Base-by-base conservation (phyloP, 2,888 invertebrate genomes). In the Hemicrepidius hirtus region DNA sequence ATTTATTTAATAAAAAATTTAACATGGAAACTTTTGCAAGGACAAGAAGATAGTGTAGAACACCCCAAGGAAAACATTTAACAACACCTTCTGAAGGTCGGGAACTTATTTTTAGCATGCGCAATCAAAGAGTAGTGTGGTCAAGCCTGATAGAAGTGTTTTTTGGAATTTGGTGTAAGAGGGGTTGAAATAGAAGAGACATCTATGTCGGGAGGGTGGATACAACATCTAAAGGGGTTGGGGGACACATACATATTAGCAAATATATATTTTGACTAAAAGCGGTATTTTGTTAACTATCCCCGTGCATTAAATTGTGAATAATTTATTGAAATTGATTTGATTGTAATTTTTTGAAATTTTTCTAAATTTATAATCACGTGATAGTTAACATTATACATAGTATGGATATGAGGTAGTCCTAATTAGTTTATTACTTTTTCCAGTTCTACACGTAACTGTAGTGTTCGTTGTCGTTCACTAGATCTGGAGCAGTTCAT, bases 71-170 rank as follows among this genome's bases (percentile, higher is more conserved):
- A 53, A 65, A 65, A 73, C 73, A 73, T 50, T 68, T 73, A 73
- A 70, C 71, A 73, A 73, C 68, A 71, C 71, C 64, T 67, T 67
- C 44, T 62, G 41, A 50, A 72, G 68, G 64, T 71, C 63, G 75
- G 76, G 75, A 68, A 53, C 46, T 64, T 71, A 62, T 57, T 59
- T 37, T 62, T 59, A 67, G 82, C 85, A 85, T 84, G 84, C 84
- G 84, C 84, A 85, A 85, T 85, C 84, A 85, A 82, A 84, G 84
- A 82, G 79, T 84, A 84, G 83, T 84, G 84, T 85, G 82, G 80
- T 83, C 83, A 84, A 84, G 84, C 84, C 80, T 77, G 72, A 78
- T 74, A 81, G 77, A 80, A 75, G 80, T 80, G 80, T 80, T 71
- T 75, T 67, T 46, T 41, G 73, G 68, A 68, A 40, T 65, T 63